Base-by-base conservation (phyloP, 1,140 invertebrate genomes). In the Drosophila tristis region DNA sequence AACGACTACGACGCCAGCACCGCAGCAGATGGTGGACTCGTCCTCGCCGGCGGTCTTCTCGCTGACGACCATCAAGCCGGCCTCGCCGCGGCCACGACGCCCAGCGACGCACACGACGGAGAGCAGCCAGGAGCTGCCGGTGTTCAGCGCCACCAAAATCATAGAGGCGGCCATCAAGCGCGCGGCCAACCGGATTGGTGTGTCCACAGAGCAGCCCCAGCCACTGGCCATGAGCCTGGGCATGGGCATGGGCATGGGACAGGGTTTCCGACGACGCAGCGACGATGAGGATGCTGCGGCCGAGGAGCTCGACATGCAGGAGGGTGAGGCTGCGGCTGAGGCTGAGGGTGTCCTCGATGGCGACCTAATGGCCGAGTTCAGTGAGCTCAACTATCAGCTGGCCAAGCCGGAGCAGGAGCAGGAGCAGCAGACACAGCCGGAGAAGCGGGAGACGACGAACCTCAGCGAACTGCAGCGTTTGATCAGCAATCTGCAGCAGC, bases 71-170 rank as follows among this genome's bases (percentile, higher is more conserved):
- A 73, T 72, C 8, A 80, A 72, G 2, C 87, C 90, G 0, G 67
- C 43, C 3, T 54, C 45, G 42, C 84, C 68, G 2, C 55, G 65
- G 5, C 64, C 54, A 5, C 72, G 70, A 15, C 50, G 44, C 8
- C 66, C 74, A 39, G 44, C 45, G 11, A 71, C 11, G 1, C 62
- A 71, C 13, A 85, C 78, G n/a, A 91, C 90, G 0, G 86, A 85
- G 26, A 91, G 86, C 53, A 77, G 74, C 23, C 56, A 85, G 23
- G 80, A 91, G 63, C 74, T 91, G 56, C 90, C 90, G 4, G 58
- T 91, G 11, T 91, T 90, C 29, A 91, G 90, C 58, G 90, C 90
- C 43, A 91, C 90, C 8, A 91, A 91, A 55, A 91, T 91, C 15
- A 91, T 91, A 1, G 90, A 91, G 47, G 90, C 90, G 2, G 90